Percentiles rank a stretch among this genome's conserved stretches.
phyloP scores from a whole-genome alignment of 2,797 vertebrate genomes.

The Ispidina picta region DNA sequence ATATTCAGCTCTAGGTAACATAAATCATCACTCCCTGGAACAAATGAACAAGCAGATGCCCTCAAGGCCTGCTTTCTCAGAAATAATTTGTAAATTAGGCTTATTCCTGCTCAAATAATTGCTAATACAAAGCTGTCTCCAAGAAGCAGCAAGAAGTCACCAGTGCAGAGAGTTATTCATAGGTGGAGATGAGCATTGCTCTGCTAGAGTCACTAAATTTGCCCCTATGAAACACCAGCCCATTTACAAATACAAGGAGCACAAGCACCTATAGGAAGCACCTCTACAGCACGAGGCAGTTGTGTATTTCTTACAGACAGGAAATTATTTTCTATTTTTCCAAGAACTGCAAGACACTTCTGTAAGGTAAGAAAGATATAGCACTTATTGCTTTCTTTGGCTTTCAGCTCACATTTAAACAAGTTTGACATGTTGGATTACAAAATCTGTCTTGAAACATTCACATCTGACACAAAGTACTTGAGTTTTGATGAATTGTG shows the following conservation, averaged over 20 bases:
- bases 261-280: accelerated
- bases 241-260: not conserved
- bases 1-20: not conserved
- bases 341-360: not conserved
- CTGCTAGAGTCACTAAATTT: accelerated
- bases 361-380: constrained; percentile 34
- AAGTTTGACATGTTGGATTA: constrained; percentile 39
- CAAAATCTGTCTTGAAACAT: constrained; percentile 40
- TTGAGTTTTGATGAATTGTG: constrained; percentile 29
- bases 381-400: constrained; percentile 15
- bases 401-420: constrained; percentile 41
- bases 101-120: not conserved
- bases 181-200: not conserved
- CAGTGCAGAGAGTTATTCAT: not conserved
- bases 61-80: not conserved
- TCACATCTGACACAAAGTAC: constrained; percentile 49
- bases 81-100: not conserved
- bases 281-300: accelerated
- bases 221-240: not conserved
- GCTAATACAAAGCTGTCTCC: not conserved
- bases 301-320: not conserved
- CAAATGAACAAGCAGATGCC: accelerated
- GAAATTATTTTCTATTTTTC: not conserved
- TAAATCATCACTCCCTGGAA: not conserved
- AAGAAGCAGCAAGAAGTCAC: not conserved